Evolutionary conservation across 2,113 vertebrate genomes (phyloP).

Genomic region (Podocnemis expansa): DNA sequence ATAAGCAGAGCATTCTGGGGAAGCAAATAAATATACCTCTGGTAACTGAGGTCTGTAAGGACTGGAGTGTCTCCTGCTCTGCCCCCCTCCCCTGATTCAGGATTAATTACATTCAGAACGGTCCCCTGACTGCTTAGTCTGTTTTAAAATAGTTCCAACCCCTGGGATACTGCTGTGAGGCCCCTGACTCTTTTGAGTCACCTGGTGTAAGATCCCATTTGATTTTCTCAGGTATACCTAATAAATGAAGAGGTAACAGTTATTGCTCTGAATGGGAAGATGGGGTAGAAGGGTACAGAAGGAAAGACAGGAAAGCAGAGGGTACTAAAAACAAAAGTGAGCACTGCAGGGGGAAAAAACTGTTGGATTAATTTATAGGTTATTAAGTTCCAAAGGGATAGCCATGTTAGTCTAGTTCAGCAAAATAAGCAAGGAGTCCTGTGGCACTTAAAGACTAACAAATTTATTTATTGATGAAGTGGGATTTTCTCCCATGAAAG

Average conservation of each 20-base stretch:
- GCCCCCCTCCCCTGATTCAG: neutral
- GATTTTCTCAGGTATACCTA: no score
- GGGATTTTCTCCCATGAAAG: no score
- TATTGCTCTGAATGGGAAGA: neutral
- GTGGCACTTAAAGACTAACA: no score
- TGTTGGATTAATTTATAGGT: neutral
- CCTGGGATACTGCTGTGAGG: fast-evolving
- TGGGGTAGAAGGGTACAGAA: fast-evolving
- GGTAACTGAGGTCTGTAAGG: neutral
- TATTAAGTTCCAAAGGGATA: no score
- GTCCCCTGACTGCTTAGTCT: no score
- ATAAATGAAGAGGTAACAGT: neutral
- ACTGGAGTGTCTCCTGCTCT: no score
- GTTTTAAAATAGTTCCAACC: no score
- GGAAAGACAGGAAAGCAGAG: neutral
- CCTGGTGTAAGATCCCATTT: no score
- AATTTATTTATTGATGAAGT: no score
- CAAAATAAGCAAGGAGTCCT: no score
- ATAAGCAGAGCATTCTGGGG: neutral
- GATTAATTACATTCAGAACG: neutral
- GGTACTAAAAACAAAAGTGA: neutral
- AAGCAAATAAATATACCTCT: neutral
- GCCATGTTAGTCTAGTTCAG: no score
- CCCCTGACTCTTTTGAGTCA: fast-evolving
- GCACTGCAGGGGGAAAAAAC: fast-evolving